Evolutionary conservation across 2,113 vertebrate genomes (phyloP), one percentile per base, ranked within the genome.

Genomic region (Brienomyrus brachyistius): DNA sequence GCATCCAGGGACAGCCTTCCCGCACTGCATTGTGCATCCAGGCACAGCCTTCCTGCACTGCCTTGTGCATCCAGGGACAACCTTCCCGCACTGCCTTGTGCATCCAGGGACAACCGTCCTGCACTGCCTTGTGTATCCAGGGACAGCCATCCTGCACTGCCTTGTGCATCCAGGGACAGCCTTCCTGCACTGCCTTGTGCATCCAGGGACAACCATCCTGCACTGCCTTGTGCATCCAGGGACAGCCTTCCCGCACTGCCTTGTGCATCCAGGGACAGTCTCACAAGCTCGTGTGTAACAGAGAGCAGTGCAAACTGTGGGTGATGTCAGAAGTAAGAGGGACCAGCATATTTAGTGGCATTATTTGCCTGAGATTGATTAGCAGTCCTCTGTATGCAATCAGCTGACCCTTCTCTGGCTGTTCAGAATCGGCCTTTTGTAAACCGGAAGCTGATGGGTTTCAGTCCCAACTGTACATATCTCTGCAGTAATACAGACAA

Each of bases 121-220:
- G 15, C 15, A 52, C 15, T 52, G 13, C 51, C 51, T 1, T 17
- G 3, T 51, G 13, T 10, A 31, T 31, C 1, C 31, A 31, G 0
- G 31, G 50, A 51, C 50, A 15, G 11, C 50, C 13, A 15, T 15
- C 51, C 51, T 3, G 4, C 51, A 52, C 51, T 54, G 52, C 52
- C 4, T 54, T 54, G 1, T 54, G 52, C 52, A 54, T 19, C 0
- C 1, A 1, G 1, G 15, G 52, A 54, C 52, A 54, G 3, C 2
- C 51, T 52, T 15, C 13, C 51, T 3, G 0, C 51, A 52, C 13
- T 52, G 51, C 51, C 51, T 4, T 17, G 3, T n/a, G 59, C 23
- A 62, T 9, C 1, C 23, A 1, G 1, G 0, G 59, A 62, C 59
- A n/a, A 0, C 0, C 21, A 9, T 66, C 62, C n/a, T 8, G 0